These are phyloP conservation scores for Cylas formicarius DNA, from an alignment of 1,140 invertebrate species.

Conservation along the genomic window DNA sequence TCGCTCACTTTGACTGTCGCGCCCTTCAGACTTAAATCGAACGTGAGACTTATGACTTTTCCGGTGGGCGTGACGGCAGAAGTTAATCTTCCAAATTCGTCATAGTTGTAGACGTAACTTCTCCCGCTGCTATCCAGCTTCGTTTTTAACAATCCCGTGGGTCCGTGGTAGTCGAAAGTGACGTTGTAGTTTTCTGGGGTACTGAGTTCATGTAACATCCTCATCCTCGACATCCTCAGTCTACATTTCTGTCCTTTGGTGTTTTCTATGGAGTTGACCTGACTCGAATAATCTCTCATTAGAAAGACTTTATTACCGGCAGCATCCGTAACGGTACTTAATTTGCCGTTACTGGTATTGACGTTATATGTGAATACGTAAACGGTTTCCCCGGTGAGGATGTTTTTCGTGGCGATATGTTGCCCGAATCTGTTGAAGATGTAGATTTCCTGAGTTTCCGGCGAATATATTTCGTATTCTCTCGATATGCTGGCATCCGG, in stretches of 20 bases:
- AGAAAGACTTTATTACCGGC: slow-evolving; percentile 91
- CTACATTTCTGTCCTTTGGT: slow-evolving; percentile 89
- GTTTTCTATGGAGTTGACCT: slow-evolving; percentile 90
- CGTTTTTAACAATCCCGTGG: slow-evolving; percentile 78
- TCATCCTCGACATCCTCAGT: slow-evolving; percentile 80
- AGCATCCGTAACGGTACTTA: slow-evolving; percentile 85
- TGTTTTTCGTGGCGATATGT: slow-evolving; percentile 86
- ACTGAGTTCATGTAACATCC: slow-evolving; percentile 79
- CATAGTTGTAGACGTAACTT: slow-evolving; percentile 91
- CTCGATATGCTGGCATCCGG: slow-evolving; percentile 73
- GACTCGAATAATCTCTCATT: slow-evolving; percentile 76
- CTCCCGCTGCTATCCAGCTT: slow-evolving; percentile 84
- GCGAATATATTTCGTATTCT: slow-evolving; percentile 91
- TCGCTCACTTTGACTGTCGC: slow-evolving; percentile 78
- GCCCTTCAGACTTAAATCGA: slow-evolving; percentile 81
- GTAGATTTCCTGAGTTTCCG: slow-evolving; percentile 92
- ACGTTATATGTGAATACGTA: slow-evolving; percentile 94
- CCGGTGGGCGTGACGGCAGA: slow-evolving; percentile 89
- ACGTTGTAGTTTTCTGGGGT: slow-evolving; percentile 88
- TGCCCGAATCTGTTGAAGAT: slow-evolving; percentile 95
- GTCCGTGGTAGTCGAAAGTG: slow-evolving; percentile 87
- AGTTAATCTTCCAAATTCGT: slow-evolving; percentile 86
- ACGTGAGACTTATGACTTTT: slow-evolving; percentile 74
- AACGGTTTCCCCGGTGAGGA: slow-evolving; percentile 82
- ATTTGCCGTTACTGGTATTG: slow-evolving; percentile 91